Conservation (phyloP, 2,113 vertebrate genomes). For the Haliaeetus leucogaster region DNA sequence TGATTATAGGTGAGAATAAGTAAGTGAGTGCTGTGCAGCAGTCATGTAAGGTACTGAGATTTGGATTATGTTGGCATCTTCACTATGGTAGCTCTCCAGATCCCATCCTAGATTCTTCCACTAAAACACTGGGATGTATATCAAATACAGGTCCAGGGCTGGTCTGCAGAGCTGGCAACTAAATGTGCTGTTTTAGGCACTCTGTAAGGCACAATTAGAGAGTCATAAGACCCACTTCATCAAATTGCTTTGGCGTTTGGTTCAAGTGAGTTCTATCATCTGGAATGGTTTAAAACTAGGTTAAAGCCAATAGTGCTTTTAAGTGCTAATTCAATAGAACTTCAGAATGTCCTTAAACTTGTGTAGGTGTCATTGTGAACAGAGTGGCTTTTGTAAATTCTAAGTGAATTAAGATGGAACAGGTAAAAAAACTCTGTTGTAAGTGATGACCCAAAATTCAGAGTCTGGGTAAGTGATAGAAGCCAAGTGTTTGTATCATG, state of each 20-base stretch:
- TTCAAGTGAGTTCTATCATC: not conserved
- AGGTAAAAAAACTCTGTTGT: not conserved
- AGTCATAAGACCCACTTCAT: not conserved
- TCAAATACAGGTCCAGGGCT: not conserved
- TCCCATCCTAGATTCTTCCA: not conserved
- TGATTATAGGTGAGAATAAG: not conserved
- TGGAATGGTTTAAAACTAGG: not conserved
- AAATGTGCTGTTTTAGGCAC: not conserved
- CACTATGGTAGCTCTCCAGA: not conserved
- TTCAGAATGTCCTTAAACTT: not conserved
- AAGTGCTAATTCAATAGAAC: not conserved
- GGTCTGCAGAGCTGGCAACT: not conserved
- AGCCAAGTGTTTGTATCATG: fast-evolving
- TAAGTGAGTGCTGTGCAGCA: not conserved
- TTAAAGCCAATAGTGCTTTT: not conserved
- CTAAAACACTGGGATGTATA: not conserved
- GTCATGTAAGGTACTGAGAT: not conserved
- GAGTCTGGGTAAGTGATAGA: not conserved
- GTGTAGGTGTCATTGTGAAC: not conserved
- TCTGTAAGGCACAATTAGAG: not conserved
- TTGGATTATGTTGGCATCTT: not conserved
- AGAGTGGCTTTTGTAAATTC: not conserved
- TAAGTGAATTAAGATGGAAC: not conserved
- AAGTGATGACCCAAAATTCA: not conserved
- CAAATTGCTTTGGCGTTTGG: not conserved